A percentile compares a stretch with the other conserved stretches of the same genome.
phyloP scores from a whole-genome alignment of 2,888 invertebrate genomes.

The Cheilosia scutellata region DNA sequence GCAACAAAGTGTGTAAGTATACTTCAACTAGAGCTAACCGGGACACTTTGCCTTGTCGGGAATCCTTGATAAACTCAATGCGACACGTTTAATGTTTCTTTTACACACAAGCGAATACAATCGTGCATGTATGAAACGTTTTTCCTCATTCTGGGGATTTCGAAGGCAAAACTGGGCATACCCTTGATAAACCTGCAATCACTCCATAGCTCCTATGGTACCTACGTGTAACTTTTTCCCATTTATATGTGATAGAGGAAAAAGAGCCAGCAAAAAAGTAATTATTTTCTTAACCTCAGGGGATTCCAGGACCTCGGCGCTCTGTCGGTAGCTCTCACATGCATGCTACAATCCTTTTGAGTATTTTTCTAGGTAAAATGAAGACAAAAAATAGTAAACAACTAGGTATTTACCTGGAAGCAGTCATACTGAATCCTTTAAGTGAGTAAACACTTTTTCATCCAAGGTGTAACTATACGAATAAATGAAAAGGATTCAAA shows the following conservation, averaged over 20 bases:
- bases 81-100: conserved; percentile 61
- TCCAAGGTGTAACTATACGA: background rate
- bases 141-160: background rate
- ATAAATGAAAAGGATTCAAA: background rate
- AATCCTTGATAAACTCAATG: conserved; percentile 69
- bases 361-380: conserved; percentile 4
- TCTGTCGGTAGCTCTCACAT: conserved; percentile 12
- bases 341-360: conserved; percentile 31
- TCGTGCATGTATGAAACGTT: background rate
- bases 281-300: conserved; percentile 66
- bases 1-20: conserved; percentile 21
- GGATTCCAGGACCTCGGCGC: conserved; percentile 34
- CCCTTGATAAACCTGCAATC: conserved; percentile 20
- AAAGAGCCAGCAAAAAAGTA: conserved; percentile 66
- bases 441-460: background rate
- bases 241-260: conserved; percentile 55
- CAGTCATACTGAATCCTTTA: conserved; percentile 6
- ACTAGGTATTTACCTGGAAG: conserved; percentile 40
- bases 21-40: conserved; percentile 26
- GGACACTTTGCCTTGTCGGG: conserved; percentile 51
- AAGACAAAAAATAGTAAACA: conserved; percentile 9
- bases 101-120: conserved; percentile 13
- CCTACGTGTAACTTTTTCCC: conserved; percentile 35
- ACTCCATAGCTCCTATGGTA: background rate
- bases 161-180: background rate